phyloP scores from a whole-genome alignment of 2,888 invertebrate species.

The Lasiommata megera region DNA sequence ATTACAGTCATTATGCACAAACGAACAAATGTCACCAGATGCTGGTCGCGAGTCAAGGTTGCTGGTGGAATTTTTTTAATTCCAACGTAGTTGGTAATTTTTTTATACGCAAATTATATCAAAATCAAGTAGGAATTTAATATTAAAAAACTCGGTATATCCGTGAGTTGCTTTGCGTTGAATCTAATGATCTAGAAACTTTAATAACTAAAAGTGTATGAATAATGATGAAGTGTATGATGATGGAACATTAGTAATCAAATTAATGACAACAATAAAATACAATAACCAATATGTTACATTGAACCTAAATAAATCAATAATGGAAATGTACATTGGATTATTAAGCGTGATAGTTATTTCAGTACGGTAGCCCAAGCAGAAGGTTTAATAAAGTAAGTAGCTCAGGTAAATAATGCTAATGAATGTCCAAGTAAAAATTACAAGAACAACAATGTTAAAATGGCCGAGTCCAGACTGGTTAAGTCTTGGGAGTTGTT shows the following conservation, averaged over 20 bases:
- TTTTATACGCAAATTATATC: no score
- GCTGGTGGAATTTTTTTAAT: conserved; percentile 27
- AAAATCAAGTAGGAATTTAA: no score
- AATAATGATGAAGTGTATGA: no score
- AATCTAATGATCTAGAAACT: no score
- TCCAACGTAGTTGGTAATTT: conserved; percentile 12
- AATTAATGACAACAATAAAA: no score
- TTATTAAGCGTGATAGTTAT: not conserved
- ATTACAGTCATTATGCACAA: conserved; percentile 37
- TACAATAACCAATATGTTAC: no score
- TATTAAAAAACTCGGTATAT: no score
- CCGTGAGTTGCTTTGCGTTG: no score
- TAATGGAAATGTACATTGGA: not conserved
- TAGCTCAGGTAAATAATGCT: not conserved
- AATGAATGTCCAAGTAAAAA: not conserved
- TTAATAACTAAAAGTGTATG: no score
- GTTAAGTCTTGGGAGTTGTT: conserved; percentile 41
- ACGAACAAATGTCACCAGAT: conserved; percentile 37
- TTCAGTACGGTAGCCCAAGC: not conserved
- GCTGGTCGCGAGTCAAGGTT: conserved; percentile 32
- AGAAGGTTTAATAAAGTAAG: not conserved
- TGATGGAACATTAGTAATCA: no score
- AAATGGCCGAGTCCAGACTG: not conserved
- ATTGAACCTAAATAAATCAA: no score
- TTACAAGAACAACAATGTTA: conserved; percentile 2